Conservation (phyloP, 2,113 vertebrate species). For the Equus quagga region DNA sequence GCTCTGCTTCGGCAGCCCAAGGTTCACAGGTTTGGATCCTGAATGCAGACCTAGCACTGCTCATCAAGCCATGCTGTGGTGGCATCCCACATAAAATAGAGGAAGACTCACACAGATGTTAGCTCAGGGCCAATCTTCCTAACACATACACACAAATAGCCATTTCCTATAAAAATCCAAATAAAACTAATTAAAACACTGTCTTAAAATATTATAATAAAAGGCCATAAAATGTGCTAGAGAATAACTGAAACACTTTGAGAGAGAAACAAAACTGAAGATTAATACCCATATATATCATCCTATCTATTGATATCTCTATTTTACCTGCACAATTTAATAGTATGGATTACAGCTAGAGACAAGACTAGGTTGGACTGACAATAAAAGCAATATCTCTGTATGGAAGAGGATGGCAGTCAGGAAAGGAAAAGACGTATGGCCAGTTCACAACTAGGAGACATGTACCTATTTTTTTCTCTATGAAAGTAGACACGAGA, state of each 20-base stretch:
- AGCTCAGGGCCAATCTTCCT: too few relatives aligned
- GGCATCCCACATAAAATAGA: too few relatives aligned
- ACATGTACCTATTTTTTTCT: neutral
- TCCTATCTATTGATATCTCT: neutral
- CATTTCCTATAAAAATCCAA: slow-evolving; percentile 25
- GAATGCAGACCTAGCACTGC: too few relatives aligned
- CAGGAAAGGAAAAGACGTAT: neutral
- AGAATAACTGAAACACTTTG: neutral
- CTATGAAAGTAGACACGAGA: neutral
- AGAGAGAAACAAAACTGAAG: neutral
- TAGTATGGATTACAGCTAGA: neutral
- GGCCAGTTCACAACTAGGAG: neutral
- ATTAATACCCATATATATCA: neutral
- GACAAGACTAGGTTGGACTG: neutral
- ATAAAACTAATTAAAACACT: slow-evolving; percentile 39
- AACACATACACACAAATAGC: neutral
- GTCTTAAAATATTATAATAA: slow-evolving; percentile 9
- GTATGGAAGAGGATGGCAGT: neutral
- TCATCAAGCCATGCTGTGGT: too few relatives aligned
- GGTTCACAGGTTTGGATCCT: too few relatives aligned
- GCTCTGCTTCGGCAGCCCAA: too few relatives aligned
- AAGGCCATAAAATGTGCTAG: neutral
- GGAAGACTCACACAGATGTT: too few relatives aligned
- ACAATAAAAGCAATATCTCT: neutral
- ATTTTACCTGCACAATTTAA: neutral